phyloP scores from a whole-genome alignment of 1,140 invertebrate species.

The Scylla paramamosain region DNA sequence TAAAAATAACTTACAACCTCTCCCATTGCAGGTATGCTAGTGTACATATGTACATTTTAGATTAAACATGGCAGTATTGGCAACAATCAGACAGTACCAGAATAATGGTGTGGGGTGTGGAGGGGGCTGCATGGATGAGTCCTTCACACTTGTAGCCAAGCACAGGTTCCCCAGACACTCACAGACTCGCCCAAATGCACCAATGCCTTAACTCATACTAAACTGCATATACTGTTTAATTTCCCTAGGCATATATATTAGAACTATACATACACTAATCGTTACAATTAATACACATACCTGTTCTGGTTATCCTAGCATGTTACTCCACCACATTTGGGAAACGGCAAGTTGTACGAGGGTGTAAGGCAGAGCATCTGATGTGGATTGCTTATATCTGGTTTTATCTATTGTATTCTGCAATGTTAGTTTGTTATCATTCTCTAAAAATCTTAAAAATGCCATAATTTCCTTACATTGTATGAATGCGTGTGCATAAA shows the following conservation, averaged over 20 bases:
- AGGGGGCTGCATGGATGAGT: not conserved
- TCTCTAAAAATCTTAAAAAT: no score
- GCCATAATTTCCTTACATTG: not conserved
- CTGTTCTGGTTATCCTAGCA: no score
- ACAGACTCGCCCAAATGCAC: no score
- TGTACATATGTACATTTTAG: not conserved
- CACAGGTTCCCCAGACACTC: not conserved
- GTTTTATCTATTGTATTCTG: no score
- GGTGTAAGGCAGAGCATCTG: not conserved
- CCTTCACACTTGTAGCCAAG: not conserved
- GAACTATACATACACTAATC: no score
- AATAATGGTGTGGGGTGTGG: conserved; percentile 39
- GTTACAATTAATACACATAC: no score
- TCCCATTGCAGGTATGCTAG: not conserved
- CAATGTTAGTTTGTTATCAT: no score
- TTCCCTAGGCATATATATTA: no score
- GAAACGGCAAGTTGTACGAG: not conserved
- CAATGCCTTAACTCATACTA: no score
- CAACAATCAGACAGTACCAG: conserved; percentile 57
- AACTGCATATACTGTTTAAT: no score
- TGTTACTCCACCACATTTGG: no score
- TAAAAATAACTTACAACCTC: not conserved
- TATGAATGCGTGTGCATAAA: not conserved
- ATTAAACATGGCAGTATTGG: not conserved
- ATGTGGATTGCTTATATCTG: not conserved